Percentiles rank a stretch among this genome's conserved stretches.
These are phyloP conservation scores for Chanos chanos DNA, from an alignment of 2,797 vertebrate genomes.

Conservation along the genomic window DNA sequence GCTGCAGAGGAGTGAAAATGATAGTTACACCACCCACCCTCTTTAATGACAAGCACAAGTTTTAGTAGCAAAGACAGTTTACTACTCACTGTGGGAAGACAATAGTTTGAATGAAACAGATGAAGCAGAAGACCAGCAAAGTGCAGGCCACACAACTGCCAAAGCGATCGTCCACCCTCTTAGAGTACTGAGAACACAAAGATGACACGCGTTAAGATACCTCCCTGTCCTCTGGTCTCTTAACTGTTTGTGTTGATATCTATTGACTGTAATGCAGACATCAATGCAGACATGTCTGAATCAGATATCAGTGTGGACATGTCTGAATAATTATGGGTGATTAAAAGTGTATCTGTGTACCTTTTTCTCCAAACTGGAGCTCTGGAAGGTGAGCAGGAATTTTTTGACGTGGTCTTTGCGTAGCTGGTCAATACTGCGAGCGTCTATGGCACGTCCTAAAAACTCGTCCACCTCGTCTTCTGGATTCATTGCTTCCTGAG, in stretches of 20 bases:
- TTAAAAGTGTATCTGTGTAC: slow-evolving; percentile 50
- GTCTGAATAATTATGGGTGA: too few relatives aligned
- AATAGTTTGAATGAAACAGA: slow-evolving; percentile 85
- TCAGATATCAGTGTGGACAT: too few relatives aligned
- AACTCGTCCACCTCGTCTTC: slow-evolving; percentile 97
- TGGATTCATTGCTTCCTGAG: slow-evolving; percentile 87
- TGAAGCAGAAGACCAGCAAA: slow-evolving; percentile 87
- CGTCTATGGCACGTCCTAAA: slow-evolving; percentile 90
- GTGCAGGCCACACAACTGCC: slow-evolving; percentile 89
- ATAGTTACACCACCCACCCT: slow-evolving; percentile 1
- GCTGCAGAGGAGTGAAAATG: slow-evolving; percentile 61
- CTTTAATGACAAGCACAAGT: too few relatives aligned
- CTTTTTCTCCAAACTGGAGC: slow-evolving; percentile 86
- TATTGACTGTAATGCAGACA: too few relatives aligned
- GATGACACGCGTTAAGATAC: not conserved
- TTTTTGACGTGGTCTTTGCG: slow-evolving; percentile 94
- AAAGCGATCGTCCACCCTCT: slow-evolving; percentile 90
- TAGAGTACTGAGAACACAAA: slow-evolving; percentile 79
- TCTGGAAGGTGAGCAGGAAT: slow-evolving; percentile 94
- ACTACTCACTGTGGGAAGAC: slow-evolving; percentile 83
- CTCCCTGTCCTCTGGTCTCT: not conserved
- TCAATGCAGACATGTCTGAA: too few relatives aligned
- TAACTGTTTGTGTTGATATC: not conserved
- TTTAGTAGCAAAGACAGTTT: too few relatives aligned
- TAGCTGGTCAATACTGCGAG: slow-evolving; percentile 94